Evolutionary conservation across 2,888 invertebrate species (phyloP).

Genomic region (Diogma glabrata): DNA sequence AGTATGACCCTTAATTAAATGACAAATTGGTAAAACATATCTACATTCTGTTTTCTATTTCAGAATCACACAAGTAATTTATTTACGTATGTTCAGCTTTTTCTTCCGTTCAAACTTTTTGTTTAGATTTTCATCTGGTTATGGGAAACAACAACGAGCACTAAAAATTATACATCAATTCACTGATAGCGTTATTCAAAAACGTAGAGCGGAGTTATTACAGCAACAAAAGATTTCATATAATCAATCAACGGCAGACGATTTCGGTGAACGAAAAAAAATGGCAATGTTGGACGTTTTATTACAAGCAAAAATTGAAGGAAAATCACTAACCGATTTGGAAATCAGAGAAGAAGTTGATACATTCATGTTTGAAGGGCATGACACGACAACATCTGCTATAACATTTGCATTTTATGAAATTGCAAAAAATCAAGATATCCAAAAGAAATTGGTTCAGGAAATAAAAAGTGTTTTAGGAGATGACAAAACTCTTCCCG

Average conservation of each 20-base stretch:
- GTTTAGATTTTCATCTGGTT: not conserved
- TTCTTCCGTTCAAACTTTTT: too few species aligned
- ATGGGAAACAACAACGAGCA: slow-evolving; percentile 15
- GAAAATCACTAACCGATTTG: slow-evolving; percentile 41
- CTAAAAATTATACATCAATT: slow-evolving; percentile 35
- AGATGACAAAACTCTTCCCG: slow-evolving; percentile 17
- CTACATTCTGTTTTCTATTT: slow-evolving; percentile 27
- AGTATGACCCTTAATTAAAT: slow-evolving; percentile 27
- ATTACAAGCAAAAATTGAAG: slow-evolving; percentile 44
- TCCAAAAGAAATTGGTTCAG: slow-evolving; percentile 29
- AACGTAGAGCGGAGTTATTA: slow-evolving; percentile 23
- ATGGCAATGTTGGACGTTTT: slow-evolving; percentile 54
- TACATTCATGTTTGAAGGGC: slow-evolving; percentile 55
- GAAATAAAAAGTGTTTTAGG: slow-evolving; percentile 29
- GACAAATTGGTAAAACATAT: slow-evolving; percentile 25
- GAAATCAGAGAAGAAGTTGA: slow-evolving; percentile 56
- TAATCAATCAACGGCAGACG: not conserved
- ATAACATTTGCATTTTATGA: slow-evolving; percentile 31
- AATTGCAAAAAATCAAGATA: slow-evolving; percentile 29
- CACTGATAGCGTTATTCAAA: slow-evolving; percentile 37
- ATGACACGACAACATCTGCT: slow-evolving; percentile 33
- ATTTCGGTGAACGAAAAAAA: slow-evolving; percentile 38
- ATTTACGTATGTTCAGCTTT: too few species aligned
- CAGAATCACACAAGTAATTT: too few species aligned
- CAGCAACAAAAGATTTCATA: not conserved